Base-by-base conservation (phyloP, 2,797 vertebrate species). In the Graptemys geographica region DNA sequence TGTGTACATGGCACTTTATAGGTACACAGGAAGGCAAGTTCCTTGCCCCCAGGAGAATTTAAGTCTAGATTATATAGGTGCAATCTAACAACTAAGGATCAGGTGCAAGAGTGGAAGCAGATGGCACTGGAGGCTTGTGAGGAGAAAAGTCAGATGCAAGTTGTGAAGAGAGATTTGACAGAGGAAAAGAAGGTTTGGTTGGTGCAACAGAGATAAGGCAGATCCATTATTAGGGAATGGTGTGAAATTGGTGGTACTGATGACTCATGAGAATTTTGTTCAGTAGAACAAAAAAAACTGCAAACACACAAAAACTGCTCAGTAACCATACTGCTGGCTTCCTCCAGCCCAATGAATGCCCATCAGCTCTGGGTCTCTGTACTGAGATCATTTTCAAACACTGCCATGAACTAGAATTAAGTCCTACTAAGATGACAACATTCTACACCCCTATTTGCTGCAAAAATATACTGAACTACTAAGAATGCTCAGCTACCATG, bases 61-160 rank as follows among this genome's bases (percentile, higher is more conserved):
- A 25, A 28, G 11, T 59, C 27, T 21, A 0, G 44, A 52, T 33
- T 6, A 52, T 2, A 11, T 28, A n/a, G 74, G 21, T 11, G 16
- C 52, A 23, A 59, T 11, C 23, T 2, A 55, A 19, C 0, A 9
- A 18, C 41, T 27, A 1, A 33, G 56, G 74, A 25, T 4, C 28
- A 80, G 79, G 13, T 0, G 1, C 0, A 2, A 18, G 76, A 44
- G 6, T 31, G 41, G 27, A 31, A 47, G 41, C 28, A 44, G 37
- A 44, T 28, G 28, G 41, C 27, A 79, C 27, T 28, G 3, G 18
- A 79, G 15, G 6, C 28, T 33, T 47, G 23, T 7, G 27, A 49
- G 76, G 27, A 44, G 28, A 78, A 25, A 12, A 55, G 25, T 56
- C 25, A 41, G 53, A 41, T 37, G 21, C 33, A 55, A 28, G 3